A percentile compares a stretch with the other conserved stretches of the same genome.
These are phyloP conservation scores for Chloebia gouldiae DNA, from an alignment of 2,113 vertebrate genomes.

Conservation along the genomic window DNA sequence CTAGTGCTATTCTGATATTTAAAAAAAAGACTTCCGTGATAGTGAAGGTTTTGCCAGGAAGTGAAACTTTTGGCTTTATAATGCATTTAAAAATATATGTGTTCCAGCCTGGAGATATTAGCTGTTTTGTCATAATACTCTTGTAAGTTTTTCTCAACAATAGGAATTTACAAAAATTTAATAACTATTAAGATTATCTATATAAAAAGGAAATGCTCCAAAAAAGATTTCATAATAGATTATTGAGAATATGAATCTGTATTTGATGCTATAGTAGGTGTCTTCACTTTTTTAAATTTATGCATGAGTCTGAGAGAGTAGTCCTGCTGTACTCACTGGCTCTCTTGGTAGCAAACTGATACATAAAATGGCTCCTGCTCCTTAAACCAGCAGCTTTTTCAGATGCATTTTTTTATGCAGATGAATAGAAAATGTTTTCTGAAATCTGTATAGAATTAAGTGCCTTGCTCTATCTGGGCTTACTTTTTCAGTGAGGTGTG, in stretches of 20 bases:
- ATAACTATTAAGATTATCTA: not conserved
- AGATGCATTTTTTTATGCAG: accelerated
- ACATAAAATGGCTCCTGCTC: not conserved
- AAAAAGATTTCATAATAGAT: not conserved
- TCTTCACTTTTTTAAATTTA: not conserved
- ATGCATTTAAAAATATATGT: not conserved
- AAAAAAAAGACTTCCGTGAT: not conserved
- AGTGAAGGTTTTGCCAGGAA: not conserved
- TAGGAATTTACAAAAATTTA: not conserved
- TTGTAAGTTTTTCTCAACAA: not conserved
- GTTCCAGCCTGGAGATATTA: not conserved
- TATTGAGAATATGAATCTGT: not conserved
- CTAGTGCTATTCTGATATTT: not conserved
- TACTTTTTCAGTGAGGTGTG: not conserved
- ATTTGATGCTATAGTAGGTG: not conserved
- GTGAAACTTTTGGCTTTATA: not conserved
- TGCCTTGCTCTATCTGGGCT: not conserved
- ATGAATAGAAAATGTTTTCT: not conserved
- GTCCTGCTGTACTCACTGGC: not conserved
- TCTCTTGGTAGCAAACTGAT: not conserved
- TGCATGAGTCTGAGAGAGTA: not conserved
- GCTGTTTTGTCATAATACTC: not conserved
- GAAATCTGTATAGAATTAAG: not conserved
- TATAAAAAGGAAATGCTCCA: not conserved
- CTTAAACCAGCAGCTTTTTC: not conserved